These are phyloP conservation scores for Telmatochromis brachygnathus DNA, from an alignment of 2,113 vertebrate genomes.

Conservation along the genomic window DNA sequence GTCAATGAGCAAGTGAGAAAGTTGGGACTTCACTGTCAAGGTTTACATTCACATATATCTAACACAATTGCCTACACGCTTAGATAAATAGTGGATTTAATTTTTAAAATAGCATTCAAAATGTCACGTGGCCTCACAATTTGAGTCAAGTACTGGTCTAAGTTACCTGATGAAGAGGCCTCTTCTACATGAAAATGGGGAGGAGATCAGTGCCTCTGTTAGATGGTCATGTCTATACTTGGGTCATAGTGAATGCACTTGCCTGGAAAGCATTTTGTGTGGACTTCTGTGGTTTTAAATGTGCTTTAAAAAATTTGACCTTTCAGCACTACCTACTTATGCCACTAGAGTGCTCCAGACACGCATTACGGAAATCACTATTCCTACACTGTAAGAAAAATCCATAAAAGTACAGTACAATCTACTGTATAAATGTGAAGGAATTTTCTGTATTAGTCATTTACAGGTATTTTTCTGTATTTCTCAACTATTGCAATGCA, in stretches of 20 bases:
- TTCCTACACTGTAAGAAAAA: background rate
- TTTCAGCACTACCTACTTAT: background rate
- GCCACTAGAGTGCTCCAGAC: background rate
- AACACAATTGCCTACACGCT: background rate
- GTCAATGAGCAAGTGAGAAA: background rate
- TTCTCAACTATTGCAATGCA: background rate
- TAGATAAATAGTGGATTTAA: background rate
- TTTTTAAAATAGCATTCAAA: background rate
- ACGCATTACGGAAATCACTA: background rate
- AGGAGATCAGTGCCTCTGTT: background rate
- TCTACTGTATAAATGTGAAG: background rate
- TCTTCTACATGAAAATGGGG: background rate
- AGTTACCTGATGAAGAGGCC: accelerated
- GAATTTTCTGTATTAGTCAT: background rate
- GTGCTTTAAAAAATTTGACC: background rate
- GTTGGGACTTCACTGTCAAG: background rate
- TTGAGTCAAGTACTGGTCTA: background rate
- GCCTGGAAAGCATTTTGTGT: background rate
- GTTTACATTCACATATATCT: background rate
- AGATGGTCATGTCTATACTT: background rate
- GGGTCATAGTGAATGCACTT: background rate
- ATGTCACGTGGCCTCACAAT: background rate
- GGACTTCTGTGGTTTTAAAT: background rate
- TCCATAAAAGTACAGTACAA: background rate
- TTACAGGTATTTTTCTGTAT: background rate